Conservation (phyloP, 2,888 invertebrate genomes). For the Byasa hedistus region DNA sequence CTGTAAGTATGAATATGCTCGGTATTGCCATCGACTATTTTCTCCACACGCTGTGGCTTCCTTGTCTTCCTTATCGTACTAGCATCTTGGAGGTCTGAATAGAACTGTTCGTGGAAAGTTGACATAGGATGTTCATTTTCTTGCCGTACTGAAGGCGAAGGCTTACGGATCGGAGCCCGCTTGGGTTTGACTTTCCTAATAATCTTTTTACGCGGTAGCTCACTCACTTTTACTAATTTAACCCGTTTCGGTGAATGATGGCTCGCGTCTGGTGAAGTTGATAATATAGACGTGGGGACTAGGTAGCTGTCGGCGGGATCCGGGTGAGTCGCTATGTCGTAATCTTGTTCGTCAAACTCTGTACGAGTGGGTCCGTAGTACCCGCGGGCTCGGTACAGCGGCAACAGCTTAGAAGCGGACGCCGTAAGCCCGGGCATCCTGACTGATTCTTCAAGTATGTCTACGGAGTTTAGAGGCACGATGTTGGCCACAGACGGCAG, state of each 20-base stretch:
- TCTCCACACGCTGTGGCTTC: slow-evolving; percentile 74
- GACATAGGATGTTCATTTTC: slow-evolving; percentile 70
- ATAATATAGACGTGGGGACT: slow-evolving; percentile 49
- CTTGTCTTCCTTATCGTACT: slow-evolving; percentile 68
- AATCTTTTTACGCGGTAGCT: slow-evolving; percentile 58
- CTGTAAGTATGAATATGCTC: slow-evolving; percentile 77
- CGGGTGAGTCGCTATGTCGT: slow-evolving; percentile 54
- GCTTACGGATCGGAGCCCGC: slow-evolving; percentile 53
- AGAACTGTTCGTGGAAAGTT: slow-evolving; percentile 72
- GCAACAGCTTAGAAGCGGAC: slow-evolving; percentile 64
- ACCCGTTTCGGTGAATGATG: slow-evolving; percentile 58
- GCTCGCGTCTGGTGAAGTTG: slow-evolving; percentile 42
- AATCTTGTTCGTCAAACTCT: slow-evolving; percentile 64
- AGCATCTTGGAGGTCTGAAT: slow-evolving; percentile 70
- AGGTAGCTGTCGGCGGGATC: slow-evolving; percentile 51
- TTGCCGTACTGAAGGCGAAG: slow-evolving; percentile 32
- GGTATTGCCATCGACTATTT: slow-evolving; percentile 75
- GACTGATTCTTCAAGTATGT: slow-evolving; percentile 44
- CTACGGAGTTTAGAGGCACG: slow-evolving; percentile 53
- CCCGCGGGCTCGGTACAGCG: slow-evolving; percentile 70
- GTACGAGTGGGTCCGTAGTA: slow-evolving; percentile 69
- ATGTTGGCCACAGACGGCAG: slow-evolving; percentile 58
- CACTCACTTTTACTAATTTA: slow-evolving; percentile 66
- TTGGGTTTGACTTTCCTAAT: slow-evolving; percentile 64
- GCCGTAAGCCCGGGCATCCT: slow-evolving; percentile 48